Percentiles rank a stretch among this genome's conserved stretches.
Evolutionary conservation across 1,140 invertebrate genomes (phyloP).

Genomic region (Diorhabda elongata): DNA sequence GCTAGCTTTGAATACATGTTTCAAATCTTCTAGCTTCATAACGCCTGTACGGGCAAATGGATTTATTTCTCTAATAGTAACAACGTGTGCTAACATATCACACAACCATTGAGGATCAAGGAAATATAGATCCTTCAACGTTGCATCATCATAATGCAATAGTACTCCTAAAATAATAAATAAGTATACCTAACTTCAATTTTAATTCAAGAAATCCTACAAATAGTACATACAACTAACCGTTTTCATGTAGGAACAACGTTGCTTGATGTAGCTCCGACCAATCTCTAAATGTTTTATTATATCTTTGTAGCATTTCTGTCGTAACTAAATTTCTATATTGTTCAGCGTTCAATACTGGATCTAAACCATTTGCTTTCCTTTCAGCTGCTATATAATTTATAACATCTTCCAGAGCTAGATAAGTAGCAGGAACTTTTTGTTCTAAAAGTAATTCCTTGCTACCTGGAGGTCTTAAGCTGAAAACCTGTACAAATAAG

Average conservation of each 20-base stretch:
- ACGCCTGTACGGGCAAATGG: slow-evolving; percentile 89
- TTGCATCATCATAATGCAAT: slow-evolving; percentile 96
- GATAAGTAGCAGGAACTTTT: slow-evolving; percentile 91
- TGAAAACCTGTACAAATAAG: slow-evolving; percentile 56
- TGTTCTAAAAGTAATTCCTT: slow-evolving; percentile 90
- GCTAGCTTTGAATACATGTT: slow-evolving; percentile 82
- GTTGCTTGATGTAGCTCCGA: slow-evolving; percentile 93
- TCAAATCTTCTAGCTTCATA: slow-evolving; percentile 92
- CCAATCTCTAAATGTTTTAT: slow-evolving; percentile 76
- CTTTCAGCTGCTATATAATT: slow-evolving; percentile 73
- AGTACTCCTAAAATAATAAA: slow-evolving; percentile 65
- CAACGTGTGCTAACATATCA: slow-evolving; percentile 94
- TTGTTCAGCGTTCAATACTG: slow-evolving; percentile 82
- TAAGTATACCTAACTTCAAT: too few species aligned
- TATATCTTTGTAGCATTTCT: slow-evolving; percentile 62
- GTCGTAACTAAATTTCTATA: slow-evolving; percentile 70
- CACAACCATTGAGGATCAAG: slow-evolving; percentile 98
- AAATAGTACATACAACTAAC: slow-evolving; percentile 47
- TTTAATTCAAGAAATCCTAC: not conserved
- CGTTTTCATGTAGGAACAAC: slow-evolving; percentile 96
- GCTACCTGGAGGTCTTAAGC: slow-evolving; percentile 79
- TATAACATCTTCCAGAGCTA: slow-evolving; percentile 90
- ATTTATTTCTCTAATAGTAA: slow-evolving; percentile 94
- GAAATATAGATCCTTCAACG: slow-evolving; percentile 86
- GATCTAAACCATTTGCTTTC: slow-evolving; percentile 65